Percentiles rank a stretch among this genome's conserved stretches.
Conservation (phyloP, 2,113 vertebrate species). For the Girardinichthys multiradiatus region DNA sequence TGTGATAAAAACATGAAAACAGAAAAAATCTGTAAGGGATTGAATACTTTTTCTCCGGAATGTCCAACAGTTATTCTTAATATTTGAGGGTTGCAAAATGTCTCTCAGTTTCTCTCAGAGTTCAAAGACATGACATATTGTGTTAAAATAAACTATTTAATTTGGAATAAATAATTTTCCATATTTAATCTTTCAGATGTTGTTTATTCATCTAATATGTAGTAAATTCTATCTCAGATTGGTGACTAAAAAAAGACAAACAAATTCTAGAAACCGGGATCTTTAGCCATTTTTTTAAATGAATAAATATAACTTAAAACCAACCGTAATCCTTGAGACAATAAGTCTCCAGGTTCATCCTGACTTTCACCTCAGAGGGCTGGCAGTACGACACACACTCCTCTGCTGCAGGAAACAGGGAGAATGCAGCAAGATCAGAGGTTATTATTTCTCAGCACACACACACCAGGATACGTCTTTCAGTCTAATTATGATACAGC, state of each 20-base stretch:
- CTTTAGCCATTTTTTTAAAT: neutral
- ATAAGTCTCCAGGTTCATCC: slow-evolving; percentile 87
- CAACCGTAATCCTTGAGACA: slow-evolving; percentile 89
- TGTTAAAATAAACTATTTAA: neutral
- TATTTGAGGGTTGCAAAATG: neutral
- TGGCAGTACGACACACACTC: slow-evolving; percentile 88
- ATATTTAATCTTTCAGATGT: neutral
- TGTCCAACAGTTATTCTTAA: neutral
- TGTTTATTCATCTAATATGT: neutral
- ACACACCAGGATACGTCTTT: slow-evolving; percentile 70
- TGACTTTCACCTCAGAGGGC: slow-evolving; percentile 82
- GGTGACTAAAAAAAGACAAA: neutral
- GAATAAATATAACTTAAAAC: slow-evolving; percentile 18
- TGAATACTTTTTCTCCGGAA: neutral
- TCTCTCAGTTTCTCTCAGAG: neutral
- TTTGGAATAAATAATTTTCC: neutral
- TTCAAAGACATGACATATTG: neutral
- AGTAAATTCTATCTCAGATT: neutral
- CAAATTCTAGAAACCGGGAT: neutral
- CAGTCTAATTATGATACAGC: slow-evolving; percentile 76
- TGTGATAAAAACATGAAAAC: too few species aligned
- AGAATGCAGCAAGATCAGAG: slow-evolving; percentile 45
- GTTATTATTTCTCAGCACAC: slow-evolving; percentile 55
- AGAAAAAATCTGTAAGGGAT: too few species aligned
- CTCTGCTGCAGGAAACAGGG: slow-evolving; percentile 74